Evolutionary conservation across 2,113 vertebrate species (phyloP), one percentile per base, ranked within the genome.

Genomic region (Lasiurus cinereus): DNA sequence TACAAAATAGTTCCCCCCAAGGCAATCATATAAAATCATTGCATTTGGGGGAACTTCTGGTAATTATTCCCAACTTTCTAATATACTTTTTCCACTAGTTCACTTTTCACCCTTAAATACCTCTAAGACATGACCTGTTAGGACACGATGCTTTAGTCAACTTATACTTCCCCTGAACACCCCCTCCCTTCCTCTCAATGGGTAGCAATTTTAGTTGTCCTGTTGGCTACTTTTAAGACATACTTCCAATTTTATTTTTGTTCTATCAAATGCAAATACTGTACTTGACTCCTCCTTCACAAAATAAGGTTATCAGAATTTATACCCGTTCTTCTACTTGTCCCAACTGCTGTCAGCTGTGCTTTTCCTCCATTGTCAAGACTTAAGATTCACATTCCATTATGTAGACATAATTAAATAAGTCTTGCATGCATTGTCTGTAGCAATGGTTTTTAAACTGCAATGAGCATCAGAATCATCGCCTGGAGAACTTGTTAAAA

Each of bases 31-130:
- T 33, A 36, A 62, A 83, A 79, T 12, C 11, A 89, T 59, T 72
- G 83, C 79, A 36, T 59, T 90, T 67, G 18, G 27, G 64, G 19
- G 19, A 15, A 72, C 50, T 80, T 56, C 16, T 62, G 33, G 24
- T 15, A 36, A 50, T 74, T n/a, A 66, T 27, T 90, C 78, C 80
- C 66, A 29, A 56, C 69, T 84, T 83, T 94, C 82, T 62, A 90
- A 66, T 54, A 83, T 72, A 27, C 31, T 43, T 95, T 73, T 66
- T 36, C 29, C 31, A 87, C 18, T 33, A 66, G 72, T 92, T 87
- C 31, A 76, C 7, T 39, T 66, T 52, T 36, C 52, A 83, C 62
- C 52, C 52, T 46, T 13, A 72, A 8, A 18, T 52, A 83, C 22
- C 74, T 77, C 1, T 36, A 19, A 66, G 46, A 56, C 15, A 77